A percentile compares a stretch with the other conserved stretches of the same genome.
phyloP scores from a whole-genome alignment of 2,797 vertebrate genomes.

The Carcharodon carcharias region DNA sequence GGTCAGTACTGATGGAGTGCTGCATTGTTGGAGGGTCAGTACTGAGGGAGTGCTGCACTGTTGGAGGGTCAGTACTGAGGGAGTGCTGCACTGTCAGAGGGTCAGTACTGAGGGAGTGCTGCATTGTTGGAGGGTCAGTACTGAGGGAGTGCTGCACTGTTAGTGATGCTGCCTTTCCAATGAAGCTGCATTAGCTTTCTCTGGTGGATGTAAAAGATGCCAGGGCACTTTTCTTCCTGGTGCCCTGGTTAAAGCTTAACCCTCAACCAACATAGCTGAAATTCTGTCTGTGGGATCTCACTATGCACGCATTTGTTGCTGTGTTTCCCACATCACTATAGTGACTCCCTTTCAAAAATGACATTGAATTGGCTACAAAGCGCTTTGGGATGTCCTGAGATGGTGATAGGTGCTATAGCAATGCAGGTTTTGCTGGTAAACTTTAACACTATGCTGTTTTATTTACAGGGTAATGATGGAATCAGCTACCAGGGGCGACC shows the following conservation, averaged over 20 bases:
- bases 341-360: neutral
- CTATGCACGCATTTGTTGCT: neutral
- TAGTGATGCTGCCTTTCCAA: neutral
- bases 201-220: neutral
- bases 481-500: constrained; percentile 70
- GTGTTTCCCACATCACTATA: neutral
- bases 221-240: too few relatives aligned
- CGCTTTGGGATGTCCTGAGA: neutral
- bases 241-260: too few relatives aligned
- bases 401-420: neutral
- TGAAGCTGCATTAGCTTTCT: neutral
- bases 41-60: too few relatives aligned
- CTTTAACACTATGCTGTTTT: neutral
- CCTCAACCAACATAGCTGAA: neutral
- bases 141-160: too few relatives aligned
- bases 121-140: too few relatives aligned
- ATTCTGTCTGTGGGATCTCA: neutral
- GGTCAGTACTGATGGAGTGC: too few relatives aligned
- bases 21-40: too few relatives aligned
- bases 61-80: too few relatives aligned
- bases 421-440: neutral
- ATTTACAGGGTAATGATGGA: constrained; percentile 68
- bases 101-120: too few relatives aligned
- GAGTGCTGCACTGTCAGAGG: too few relatives aligned
- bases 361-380: neutral